These are phyloP conservation scores for Pantherophis guttatus DNA, from an alignment of 2,113 vertebrate species.

Conservation along the genomic window DNA sequence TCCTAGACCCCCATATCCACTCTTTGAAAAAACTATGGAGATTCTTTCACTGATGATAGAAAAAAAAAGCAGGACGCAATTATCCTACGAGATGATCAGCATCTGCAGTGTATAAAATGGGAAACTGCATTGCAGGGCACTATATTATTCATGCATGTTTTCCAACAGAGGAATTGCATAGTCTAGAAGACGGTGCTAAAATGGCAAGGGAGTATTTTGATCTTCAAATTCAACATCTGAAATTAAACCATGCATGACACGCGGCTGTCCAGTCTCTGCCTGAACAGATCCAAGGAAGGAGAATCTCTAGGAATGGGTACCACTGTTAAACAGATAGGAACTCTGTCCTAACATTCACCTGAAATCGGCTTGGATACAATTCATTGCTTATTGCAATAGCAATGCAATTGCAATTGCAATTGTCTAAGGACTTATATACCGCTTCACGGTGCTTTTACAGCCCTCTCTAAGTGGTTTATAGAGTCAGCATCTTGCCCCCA, in stretches of 20 bases:
- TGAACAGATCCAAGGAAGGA: background rate
- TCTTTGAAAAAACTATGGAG: background rate
- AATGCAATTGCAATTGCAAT: too few species aligned
- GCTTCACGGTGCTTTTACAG: too few species aligned
- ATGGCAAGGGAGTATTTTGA: background rate
- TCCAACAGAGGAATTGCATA: background rate
- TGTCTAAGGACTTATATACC: too few species aligned
- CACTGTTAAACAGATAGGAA: background rate
- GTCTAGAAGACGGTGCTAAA: background rate
- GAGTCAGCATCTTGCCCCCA: too few species aligned
- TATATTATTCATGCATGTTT: background rate
- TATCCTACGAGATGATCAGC: background rate
- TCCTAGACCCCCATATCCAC: background rate
- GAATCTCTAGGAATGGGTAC: background rate
- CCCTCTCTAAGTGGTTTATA: too few species aligned
- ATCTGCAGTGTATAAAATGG: background rate
- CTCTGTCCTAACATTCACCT: background rate
- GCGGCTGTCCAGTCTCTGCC: background rate
- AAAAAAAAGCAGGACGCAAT: background rate
- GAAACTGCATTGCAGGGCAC: background rate
- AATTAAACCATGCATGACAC: background rate
- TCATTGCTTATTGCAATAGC: background rate
- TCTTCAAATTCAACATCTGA: background rate
- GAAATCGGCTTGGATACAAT: background rate
- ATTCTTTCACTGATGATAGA: background rate